Base-by-base conservation (phyloP, 2,113 vertebrate species). In the Chunga burmeisteri region DNA sequence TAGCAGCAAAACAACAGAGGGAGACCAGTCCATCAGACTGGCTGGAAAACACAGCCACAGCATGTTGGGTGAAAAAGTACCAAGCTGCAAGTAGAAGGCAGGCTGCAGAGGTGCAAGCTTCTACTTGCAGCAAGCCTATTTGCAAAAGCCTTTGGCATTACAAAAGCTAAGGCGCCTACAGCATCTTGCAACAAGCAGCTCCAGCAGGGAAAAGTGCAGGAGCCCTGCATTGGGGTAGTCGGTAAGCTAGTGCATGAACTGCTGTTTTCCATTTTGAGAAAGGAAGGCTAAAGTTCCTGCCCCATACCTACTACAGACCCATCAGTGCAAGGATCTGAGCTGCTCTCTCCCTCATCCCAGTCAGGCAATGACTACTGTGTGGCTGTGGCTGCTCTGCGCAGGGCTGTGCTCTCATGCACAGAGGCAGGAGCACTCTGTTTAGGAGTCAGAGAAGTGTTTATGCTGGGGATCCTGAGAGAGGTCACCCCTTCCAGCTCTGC, bases 271-370 rank as follows among this genome's bases (percentile, higher is more conserved):
- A 38, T 5, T 81, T 70, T 46, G 56, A 72, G 53, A 46, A 82
- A 59, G 17, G 19, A 81, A 77, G 13, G 21, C 30, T 52, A 1
- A 52, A 47, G 17, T 40, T 85, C 7, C n/a, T 92, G n/a, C 10
- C 32, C 13, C 16, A 6, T 13, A 59, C 6, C 52, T 63, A 25
- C 32, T 40, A 19, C 0, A 2, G n/a, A 72, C 10, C 13, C n/a
- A 46, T 11, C 13, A 59, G 11, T 21, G 16, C 46, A 58, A 49
- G 23, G 32, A 67, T 67, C 32, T 62, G 32, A 85, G 50, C 42
- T 55, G 56, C 26, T 34, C 6, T 46, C 19, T 78, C 11, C 25
- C 22, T 71, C 38, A 25, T 53, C 17, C 16, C 67, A 21, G 14
- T 23, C 50, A 74, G n/a, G 34, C 29, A 32, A 27, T 47, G 1